Base-by-base conservation (phyloP, 1,140 invertebrate species). In the Probaryconus sp. region DNA sequence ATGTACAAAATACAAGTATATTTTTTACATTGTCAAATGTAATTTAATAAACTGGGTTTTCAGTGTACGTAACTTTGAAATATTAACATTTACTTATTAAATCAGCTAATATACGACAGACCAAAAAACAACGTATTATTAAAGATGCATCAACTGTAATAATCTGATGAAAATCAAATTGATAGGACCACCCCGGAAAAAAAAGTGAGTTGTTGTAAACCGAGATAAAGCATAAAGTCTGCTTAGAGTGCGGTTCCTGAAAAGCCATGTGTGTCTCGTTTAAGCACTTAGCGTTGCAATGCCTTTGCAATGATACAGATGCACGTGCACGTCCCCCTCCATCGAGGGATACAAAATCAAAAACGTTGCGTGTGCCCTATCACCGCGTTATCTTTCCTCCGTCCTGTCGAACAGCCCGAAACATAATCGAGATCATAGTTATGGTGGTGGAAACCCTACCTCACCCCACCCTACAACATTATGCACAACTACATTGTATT, bases 301-400 rank as follows among this genome's bases (percentile, higher is more conserved):
- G 67, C 58, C 51, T 78, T 73, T 71, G 53, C 55, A 74, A 64
- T 28, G 74, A 81, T 72, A 77, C 64, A 68, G 28, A 56, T 58
- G 79, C 81, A 82, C 77, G 78, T 76, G 65, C 67, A 48, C 63
- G 43, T 47, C 53, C 38, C 55, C 45, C n/a, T n/a, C n/a, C n/a
- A n/a, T 47, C 56, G 30, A 67, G 56, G 31, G 38, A 63, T 45
- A 70, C 40, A 79, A 82, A 81, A 83, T 75, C 79, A 73, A 81
- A 83, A 83, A 83, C 81, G 79, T 73, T 71, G 79, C 73, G 81
- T 83, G 81, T 83, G 82, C 82, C 70, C 72, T 83, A 83, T 83
- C 82, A 73, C 33, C 43, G 55, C 63, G 72, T 81, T 79, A 82
- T 83, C 82, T 83, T 70, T 78, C 35, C 58, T 75, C n/a, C n/a